A percentile compares a stretch with the other conserved stretches of the same genome.
Evolutionary conservation across 2,888 invertebrate species (phyloP).

Genomic region (Luffia ferchaultella): DNA sequence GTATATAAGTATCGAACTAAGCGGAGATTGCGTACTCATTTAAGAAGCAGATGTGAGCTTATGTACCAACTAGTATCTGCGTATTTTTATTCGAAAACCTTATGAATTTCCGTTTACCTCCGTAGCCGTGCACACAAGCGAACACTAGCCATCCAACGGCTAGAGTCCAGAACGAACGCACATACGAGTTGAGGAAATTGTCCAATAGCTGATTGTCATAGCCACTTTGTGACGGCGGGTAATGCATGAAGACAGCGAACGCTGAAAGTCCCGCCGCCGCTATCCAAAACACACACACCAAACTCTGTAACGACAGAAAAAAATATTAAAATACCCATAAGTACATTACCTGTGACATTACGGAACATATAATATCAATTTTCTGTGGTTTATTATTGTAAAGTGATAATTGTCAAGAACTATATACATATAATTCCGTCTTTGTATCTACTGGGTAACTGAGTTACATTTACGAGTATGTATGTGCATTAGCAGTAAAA

Average conservation of each 20-base stretch:
- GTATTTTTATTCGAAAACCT: too few relatives aligned
- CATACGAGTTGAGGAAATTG: conserved; percentile 19
- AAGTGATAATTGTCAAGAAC: too few relatives aligned
- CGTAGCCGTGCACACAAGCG: conserved; percentile 30
- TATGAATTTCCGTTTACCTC: too few relatives aligned
- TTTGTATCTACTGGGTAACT: too few relatives aligned
- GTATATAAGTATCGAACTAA: too few relatives aligned
- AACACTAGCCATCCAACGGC: conserved; percentile 29
- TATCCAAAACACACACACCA: conserved; percentile 25
- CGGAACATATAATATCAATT: not conserved
- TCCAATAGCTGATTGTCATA: conserved; percentile 15
- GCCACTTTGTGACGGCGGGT: conserved; percentile 29
- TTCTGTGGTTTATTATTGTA: not conserved
- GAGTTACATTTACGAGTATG: too few relatives aligned
- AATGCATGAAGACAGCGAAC: conserved; percentile 32
- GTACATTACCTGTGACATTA: not conserved
- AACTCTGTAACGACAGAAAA: conserved; percentile 22
- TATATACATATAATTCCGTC: too few relatives aligned
- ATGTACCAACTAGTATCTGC: too few relatives aligned
- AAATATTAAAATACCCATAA: too few relatives aligned
- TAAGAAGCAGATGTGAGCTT: too few relatives aligned
- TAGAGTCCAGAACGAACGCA: conserved; percentile 27
- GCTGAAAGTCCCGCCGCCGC: conserved; percentile 25
- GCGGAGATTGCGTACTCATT: too few relatives aligned
- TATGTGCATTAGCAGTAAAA: too few relatives aligned